Base-by-base conservation (phyloP, 2,113 vertebrate genomes). In the Vimba vimba region DNA sequence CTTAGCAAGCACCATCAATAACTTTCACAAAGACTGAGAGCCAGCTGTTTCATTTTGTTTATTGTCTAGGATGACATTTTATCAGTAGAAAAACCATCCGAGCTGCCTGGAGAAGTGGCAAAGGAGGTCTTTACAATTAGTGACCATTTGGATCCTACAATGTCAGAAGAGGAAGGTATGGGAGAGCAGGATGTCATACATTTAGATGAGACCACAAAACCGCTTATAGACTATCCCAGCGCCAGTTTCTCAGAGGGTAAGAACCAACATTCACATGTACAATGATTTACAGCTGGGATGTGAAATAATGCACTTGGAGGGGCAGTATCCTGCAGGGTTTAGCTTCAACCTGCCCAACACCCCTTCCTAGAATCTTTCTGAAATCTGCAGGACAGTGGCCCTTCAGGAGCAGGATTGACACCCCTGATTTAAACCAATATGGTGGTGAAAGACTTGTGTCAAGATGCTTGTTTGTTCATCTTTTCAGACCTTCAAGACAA, bases 401-500 rank as follows among this genome's bases (percentile, higher is more conserved):
- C 8, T 50, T 47, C 15, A 77, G n/a, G 47, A 77, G 47, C 15
- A 52, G n/a, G 12, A 77, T 27, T 30, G 25, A 30, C n/a, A 77
- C 12, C 25, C 25, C 25, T 33, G 1, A 43, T 23, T 50, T 75
- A 45, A 4, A 50, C 73, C 39, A 25, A 55, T 39, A 30, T 78
- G 5, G 1, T 59, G 59, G 8, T 23, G 5, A 27, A 21, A 50
- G 7, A 39, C 62, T 13, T 50, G n/a, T 74, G 36, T 23, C 43
- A 66, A 79, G 47, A 55, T 30, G 13, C 11, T 78, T 39, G 6
- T 66, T 33, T 79, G 2, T 85, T 36, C 43, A 2, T 88, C 85
- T 86, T 45, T 89, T 33, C 36, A 94, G 94, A 89, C 81, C 86
- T 92, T 73, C 87, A 87, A 52, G 86, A 89, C 39, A 91, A 93